These are phyloP conservation scores for Rhodeus uyekii DNA, from an alignment of 2,797 vertebrate genomes.

Conservation along the genomic window DNA sequence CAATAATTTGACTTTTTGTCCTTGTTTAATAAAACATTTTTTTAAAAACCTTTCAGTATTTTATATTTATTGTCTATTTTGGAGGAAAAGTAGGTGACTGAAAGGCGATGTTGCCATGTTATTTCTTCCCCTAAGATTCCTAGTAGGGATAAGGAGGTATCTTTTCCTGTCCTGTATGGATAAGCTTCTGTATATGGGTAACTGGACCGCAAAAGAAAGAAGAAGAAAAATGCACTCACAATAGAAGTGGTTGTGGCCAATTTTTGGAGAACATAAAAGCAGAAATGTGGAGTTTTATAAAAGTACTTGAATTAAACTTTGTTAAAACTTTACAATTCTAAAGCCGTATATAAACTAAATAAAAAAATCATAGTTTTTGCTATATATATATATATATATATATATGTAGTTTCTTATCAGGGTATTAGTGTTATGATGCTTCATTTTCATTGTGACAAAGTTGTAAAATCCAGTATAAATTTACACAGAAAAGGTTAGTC, in stretches of 20 bases:
- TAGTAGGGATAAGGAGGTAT: neutral
- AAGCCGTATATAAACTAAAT: neutral
- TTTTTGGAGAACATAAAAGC: neutral
- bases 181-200: slow-evolving; percentile 36
- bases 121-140: neutral
- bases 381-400: too few species aligned
- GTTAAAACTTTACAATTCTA: neutral
- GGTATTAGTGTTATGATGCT: neutral
- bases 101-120: neutral
- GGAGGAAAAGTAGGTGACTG: neutral
- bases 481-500: neutral
- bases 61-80: neutral
- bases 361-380: neutral
- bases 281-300: neutral
- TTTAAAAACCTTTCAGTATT: neutral
- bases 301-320: neutral
- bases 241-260: neutral
- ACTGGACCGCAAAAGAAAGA: too few species aligned
- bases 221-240: too few species aligned
- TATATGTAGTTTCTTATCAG: neutral
- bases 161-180: slow-evolving; percentile 14
- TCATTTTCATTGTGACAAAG: neutral
- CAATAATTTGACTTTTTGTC: neutral
- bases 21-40: neutral
- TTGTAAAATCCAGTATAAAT: neutral